A percentile compares a stretch with the other conserved stretches of the same genome.
Evolutionary conservation across 1,140 invertebrate species (phyloP).

Genomic region (Reticulitermes speratus): DNA sequence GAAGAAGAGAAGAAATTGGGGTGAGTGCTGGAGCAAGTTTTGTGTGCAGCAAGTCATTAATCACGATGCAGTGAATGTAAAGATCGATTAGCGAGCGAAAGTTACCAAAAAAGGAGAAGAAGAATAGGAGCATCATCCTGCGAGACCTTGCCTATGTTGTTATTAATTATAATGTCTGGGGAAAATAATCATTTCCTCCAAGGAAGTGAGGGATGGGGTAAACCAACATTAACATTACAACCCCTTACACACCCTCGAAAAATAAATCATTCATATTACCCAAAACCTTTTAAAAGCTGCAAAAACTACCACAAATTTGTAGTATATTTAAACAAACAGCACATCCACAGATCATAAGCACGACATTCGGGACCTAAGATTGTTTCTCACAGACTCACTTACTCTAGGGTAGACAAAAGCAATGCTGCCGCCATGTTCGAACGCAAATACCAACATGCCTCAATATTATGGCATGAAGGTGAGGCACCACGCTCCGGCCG

Average conservation of each 20-base stretch:
- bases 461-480: too few species aligned
- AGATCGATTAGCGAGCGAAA: slow-evolving; percentile 28
- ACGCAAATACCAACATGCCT: too few species aligned
- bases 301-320: too few species aligned
- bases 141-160: slow-evolving; percentile 23
- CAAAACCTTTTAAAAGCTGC: not conserved
- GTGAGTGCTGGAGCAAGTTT: slow-evolving; percentile 10
- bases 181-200: slow-evolving; percentile 18
- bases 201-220: slow-evolving; percentile 14
- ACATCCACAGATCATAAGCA: too few species aligned
- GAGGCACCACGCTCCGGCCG: too few species aligned
- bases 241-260: slow-evolving; percentile 19
- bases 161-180: slow-evolving; percentile 27
- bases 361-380: too few species aligned
- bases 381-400: too few species aligned
- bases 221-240: not conserved
- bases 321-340: too few species aligned
- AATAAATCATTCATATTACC: slow-evolving; percentile 16
- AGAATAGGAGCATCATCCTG: not conserved
- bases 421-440: too few species aligned
- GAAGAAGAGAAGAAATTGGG: slow-evolving; percentile 11
- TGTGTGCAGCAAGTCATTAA: slow-evolving; percentile 27
- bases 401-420: too few species aligned
- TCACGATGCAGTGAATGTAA: slow-evolving; percentile 30
- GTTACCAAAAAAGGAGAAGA: not conserved